Base-by-base conservation (phyloP, 2,113 vertebrate genomes). In the Xiphias gladius region DNA sequence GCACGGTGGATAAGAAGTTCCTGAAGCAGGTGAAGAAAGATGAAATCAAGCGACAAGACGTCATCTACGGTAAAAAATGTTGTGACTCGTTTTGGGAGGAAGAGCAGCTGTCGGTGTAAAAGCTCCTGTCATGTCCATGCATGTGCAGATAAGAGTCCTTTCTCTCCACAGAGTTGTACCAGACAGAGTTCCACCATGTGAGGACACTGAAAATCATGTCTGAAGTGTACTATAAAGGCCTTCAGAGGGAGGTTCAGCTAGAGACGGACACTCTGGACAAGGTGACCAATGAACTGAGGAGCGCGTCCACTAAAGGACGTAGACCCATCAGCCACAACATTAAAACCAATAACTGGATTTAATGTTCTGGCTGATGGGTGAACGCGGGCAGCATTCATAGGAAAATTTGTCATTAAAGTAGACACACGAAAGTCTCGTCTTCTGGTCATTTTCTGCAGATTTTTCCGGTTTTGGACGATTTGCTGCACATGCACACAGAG, bases 121-220 rank as follows among this genome's bases (percentile, higher is more conserved):
- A 28, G 24, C 11, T 26, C 5, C 43, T 10, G 39, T 16, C 7
- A 1, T 11, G 24, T 39, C 11, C 14, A 1, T 12, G 37, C 39
- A 50, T 65, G 50, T n/a, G 19, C 20, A 12, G 1, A 54, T 50
- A 48, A 62, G 35, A 63, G 57, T 69, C 11, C 2, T 69, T 5
- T 77, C 37, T 81, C 41, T 73, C 32, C 48, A 16, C 78, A 86
- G 98, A 99, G 89, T 64, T 99, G 32, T 96, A 97, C 93, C 98
- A 99, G 91, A 99, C 98, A 0, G 98, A 99, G 94, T 96, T 97
- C 91, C 98, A 99, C 85, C 98, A 99, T 1, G 82, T 99, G 57
- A 96, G 97, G 61, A 99, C 97, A 0, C 94, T 99, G 89, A 97
- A 96, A 92, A 98, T 99, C 91, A 97, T 99, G 97, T 96, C 94